These are phyloP conservation scores for Strigamia maritima DNA, from an alignment of 2,888 invertebrate genomes.

Conservation along the genomic window DNA sequence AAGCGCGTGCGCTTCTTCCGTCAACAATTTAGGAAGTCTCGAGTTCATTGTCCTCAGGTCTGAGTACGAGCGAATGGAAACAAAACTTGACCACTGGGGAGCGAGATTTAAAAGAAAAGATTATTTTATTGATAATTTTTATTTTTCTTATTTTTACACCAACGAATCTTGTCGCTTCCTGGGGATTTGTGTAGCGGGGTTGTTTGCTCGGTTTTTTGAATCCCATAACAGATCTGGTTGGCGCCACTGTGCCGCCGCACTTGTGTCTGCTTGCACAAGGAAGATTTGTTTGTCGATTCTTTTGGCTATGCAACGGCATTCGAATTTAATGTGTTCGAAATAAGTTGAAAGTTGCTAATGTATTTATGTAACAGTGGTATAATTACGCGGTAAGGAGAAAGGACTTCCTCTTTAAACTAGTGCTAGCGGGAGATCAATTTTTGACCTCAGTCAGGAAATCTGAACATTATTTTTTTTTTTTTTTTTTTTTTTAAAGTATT, in stretches of 20 bases:
- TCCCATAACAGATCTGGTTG: not conserved
- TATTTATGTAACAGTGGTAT: not conserved
- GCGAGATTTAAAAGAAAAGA: not conserved
- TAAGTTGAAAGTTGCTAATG: not conserved
- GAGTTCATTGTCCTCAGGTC: not conserved
- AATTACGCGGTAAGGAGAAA: no score
- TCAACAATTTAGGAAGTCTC: not conserved
- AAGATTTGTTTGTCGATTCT: slow-evolving; percentile 6
- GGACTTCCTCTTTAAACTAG: not conserved
- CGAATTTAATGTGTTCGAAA: not conserved
- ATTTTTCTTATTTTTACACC: not conserved
- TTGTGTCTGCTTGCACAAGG: not conserved
- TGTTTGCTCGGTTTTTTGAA: not conserved
- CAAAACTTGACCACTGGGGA: not conserved
- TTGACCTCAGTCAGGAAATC: no score
- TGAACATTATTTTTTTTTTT: no score
- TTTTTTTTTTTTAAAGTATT: no score
- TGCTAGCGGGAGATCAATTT: not conserved
- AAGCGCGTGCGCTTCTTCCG: not conserved
- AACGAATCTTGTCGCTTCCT: not conserved
- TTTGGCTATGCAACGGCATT: not conserved
- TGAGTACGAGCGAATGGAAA: not conserved
- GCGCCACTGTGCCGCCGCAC: not conserved
- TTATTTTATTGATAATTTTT: not conserved
- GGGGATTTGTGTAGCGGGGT: not conserved